These are phyloP conservation scores for Drosophila prosaltans DNA, from an alignment of 1,140 invertebrate genomes.

Conservation along the genomic window DNA sequence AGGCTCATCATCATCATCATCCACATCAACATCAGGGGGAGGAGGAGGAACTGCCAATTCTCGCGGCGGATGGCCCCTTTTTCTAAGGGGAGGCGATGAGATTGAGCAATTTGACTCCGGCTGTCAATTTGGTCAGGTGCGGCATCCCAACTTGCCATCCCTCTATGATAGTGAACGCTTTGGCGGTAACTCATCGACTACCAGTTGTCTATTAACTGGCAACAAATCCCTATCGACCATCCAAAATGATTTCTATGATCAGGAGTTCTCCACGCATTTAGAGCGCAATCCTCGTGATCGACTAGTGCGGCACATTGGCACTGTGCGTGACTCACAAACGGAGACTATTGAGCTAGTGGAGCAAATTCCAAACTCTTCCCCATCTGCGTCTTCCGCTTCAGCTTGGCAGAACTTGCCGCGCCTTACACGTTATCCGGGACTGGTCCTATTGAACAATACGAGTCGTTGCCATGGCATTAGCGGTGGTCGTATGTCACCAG, in stretches of 20 bases:
- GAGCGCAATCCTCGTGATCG: conserved; percentile 65
- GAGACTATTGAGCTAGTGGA: conserved; percentile 67
- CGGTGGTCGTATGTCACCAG: conserved; percentile 87
- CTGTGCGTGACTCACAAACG: conserved; percentile 56
- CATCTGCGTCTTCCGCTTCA: too few relatives aligned
- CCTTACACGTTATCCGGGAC: conserved; percentile 62
- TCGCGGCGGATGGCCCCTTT: conserved; percentile 32
- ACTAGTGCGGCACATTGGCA: conserved; percentile 47
- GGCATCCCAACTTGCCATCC: conserved; percentile 85
- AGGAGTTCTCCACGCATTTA: conserved; percentile 91
- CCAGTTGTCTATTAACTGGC: conserved; percentile 86
- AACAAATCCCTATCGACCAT: conserved; percentile 85
- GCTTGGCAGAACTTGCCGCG: conserved; percentile 56
- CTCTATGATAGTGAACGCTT: conserved; percentile 68
- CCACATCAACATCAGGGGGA: too few relatives aligned
- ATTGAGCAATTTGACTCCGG: conserved; percentile 84
- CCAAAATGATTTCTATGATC: conserved; percentile 96
- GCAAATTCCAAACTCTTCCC: not conserved
- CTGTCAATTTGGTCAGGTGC: conserved; percentile 87
- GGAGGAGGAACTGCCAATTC: not conserved
- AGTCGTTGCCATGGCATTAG: conserved; percentile 45
- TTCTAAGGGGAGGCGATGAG: conserved; percentile 79
- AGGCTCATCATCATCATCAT: not conserved
- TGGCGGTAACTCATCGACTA: conserved; percentile 82
- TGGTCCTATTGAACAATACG: conserved; percentile 67